phyloP scores from a whole-genome alignment of 2,797 vertebrate species.

The Pantherophis vulpinus region DNA sequence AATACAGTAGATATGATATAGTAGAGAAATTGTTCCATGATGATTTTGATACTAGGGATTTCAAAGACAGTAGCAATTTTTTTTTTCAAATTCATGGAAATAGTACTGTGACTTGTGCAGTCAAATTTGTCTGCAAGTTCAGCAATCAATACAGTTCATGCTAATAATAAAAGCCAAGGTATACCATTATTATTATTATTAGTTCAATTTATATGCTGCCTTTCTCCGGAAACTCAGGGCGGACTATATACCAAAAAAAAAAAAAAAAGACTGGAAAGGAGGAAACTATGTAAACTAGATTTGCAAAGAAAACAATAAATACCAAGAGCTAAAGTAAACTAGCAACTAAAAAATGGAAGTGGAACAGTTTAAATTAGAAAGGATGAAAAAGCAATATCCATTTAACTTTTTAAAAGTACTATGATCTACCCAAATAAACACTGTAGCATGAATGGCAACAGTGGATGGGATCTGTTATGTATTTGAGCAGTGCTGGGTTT shows the following conservation, averaged over 20 bases:
- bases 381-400: background rate
- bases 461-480: background rate
- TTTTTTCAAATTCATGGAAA: background rate
- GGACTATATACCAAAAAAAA: background rate
- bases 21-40: background rate
- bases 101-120: background rate
- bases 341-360: background rate
- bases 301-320: background rate
- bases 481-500: background rate
- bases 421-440: background rate
- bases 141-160: background rate
- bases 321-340: background rate
- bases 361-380: background rate
- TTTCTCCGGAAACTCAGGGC: no score
- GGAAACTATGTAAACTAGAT: background rate
- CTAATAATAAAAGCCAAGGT: background rate
- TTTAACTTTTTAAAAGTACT: background rate
- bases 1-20: background rate
- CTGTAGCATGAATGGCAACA: background rate
- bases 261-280: background rate
- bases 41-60: background rate
- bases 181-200: no score
- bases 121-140: background rate
- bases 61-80: background rate
- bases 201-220: no score